Evolutionary conservation across 2,888 invertebrate species (phyloP), one percentile per base, ranked within the genome.

Genomic region (Agrotis clavis): DNA sequence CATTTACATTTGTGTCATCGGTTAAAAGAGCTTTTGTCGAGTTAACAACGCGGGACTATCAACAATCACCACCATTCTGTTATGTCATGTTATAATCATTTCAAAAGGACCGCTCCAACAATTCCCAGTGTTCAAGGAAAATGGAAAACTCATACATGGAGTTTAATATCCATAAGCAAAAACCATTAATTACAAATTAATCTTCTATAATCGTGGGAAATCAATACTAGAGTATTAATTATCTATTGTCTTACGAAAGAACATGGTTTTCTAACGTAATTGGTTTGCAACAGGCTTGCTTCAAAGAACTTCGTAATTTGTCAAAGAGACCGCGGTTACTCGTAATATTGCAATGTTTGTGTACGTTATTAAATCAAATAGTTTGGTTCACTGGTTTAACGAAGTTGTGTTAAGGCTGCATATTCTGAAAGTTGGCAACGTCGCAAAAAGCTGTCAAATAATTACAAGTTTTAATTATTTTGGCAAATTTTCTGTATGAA

Each of bases 141-240:
- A 41, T 41, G 9, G 41, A 11, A 79, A 80, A 67, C 25, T 30
- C 30, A 50, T 54, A 47, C 50, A 64, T 41, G 6, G 6, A 69
- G 21, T 67, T 60, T 81, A 56, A 66, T 57, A 57, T 50, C 25
- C 35, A 45, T 0, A 50, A 56, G 13, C 48, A 81, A 79, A 71
- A 73, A 77, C 64, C 4, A 16, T 19, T 60, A 25, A 77, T 64
- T 51, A 53, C 16, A 47, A 64, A 71, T 45, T 57, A 62, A 66
- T 60, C 51, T 60, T 54, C 18, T 35, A 0, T 77, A 64, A 72
- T 78, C 19, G 67, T 83, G 80, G 62, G 81, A 83, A 80, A 67
- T 60, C 61, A 56, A 77, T 71, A 53, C 45, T 62, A 64, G 50
- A 66, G 50, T 45, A 74, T 67, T 57, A 63, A 74, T 76, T 83